phyloP scores from a whole-genome alignment of 2,888 invertebrate genomes.

The Dryobota labecula region DNA sequence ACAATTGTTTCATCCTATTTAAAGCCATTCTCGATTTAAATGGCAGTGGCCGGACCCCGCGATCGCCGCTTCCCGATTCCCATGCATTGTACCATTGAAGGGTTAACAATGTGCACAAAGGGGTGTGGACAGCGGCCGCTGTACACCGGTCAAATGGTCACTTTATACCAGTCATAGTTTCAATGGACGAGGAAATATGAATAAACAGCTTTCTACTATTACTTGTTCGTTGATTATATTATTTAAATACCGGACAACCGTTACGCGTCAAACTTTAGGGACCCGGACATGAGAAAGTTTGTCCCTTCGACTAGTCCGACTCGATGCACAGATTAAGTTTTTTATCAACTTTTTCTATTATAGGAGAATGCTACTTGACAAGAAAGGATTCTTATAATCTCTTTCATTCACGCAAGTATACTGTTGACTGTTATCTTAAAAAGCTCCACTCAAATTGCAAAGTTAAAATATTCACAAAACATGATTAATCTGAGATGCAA shows the following conservation, averaged over 20 bases:
- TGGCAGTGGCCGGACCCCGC: constrained; percentile 75
- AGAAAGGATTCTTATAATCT: constrained; percentile 52
- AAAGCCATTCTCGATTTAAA: constrained; percentile 79
- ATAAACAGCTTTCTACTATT: constrained; percentile 85
- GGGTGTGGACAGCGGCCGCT: constrained; percentile 88
- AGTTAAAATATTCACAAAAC: constrained; percentile 44
- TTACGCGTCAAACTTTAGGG: constrained; percentile 85
- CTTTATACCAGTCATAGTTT: constrained; percentile 84
- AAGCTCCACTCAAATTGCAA: constrained; percentile 24
- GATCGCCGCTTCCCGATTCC: constrained; percentile 88
- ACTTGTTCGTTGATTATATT: constrained; percentile 84
- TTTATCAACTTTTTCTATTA: constrained; percentile 58
- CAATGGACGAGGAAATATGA: constrained; percentile 88
- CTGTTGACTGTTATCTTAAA: constrained; percentile 22
- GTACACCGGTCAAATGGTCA: constrained; percentile 89
- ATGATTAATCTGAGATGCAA: constrained; percentile 34
- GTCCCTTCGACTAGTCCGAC: constrained; percentile 60
- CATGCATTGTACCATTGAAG: constrained; percentile 85
- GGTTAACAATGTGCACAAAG: constrained; percentile 86
- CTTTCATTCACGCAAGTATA: constrained; percentile 38
- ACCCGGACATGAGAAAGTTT: constrained; percentile 85
- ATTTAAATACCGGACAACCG: constrained; percentile 87
- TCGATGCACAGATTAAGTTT: constrained; percentile 58
- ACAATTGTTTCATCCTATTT: constrained; percentile 57
- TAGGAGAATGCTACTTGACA: constrained; percentile 41